phyloP scores from a whole-genome alignment of 2,113 vertebrate genomes.

The Tupaia tana region DNA sequence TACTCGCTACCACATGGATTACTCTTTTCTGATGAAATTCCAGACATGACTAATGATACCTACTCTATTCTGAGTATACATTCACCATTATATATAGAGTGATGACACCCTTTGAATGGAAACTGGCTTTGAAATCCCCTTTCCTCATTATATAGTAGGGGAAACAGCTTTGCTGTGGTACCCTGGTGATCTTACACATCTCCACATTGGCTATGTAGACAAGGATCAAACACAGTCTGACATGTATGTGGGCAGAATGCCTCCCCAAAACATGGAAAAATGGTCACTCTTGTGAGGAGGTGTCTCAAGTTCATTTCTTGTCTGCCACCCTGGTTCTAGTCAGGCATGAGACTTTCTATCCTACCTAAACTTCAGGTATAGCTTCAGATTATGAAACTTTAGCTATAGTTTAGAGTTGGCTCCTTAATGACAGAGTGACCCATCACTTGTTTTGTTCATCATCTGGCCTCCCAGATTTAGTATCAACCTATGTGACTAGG shows the following conservation, averaged over 20 bases:
- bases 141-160: neutral
- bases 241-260: neutral
- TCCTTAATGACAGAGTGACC: neutral
- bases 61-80: slow-evolving; percentile 28
- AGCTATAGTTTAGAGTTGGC: neutral
- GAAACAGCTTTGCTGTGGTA: slow-evolving; percentile 10
- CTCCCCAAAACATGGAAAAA: slow-evolving; percentile 9
- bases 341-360: neutral
- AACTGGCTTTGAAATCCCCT: slow-evolving; percentile 5
- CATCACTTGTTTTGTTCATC: neutral
- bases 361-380: neutral
- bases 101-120: slow-evolving; percentile 5
- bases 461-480: neutral
- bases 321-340: neutral
- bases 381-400: slow-evolving; percentile 30
- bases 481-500: slow-evolving; percentile 5
- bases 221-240: neutral
- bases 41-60: slow-evolving; percentile 8
- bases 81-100: neutral
- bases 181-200: slow-evolving; percentile 1
- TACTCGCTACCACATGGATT: neutral
- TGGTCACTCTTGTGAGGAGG: neutral
- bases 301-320: slow-evolving; percentile 44
- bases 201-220: neutral
- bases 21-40: slow-evolving; percentile 21